Evolutionary conservation across 2,113 vertebrate genomes (phyloP).

Genomic region (Ceyx margarethae): DNA sequence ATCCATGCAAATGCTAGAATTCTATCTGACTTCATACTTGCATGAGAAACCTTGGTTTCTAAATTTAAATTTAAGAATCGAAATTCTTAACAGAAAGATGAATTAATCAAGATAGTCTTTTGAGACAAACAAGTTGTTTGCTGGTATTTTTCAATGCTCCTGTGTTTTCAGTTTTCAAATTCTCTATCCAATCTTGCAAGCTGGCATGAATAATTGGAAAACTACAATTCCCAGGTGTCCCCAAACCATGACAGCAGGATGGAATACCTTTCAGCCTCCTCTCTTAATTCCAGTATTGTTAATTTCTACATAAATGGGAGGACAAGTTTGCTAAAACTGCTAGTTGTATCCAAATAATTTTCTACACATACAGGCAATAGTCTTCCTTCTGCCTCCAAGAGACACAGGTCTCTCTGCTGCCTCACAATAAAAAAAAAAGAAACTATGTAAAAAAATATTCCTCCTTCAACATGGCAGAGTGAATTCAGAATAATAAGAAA

Average conservation of each 20-base stretch:
- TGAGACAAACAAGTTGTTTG: not conserved
- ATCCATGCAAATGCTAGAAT: not conserved
- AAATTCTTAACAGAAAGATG: not conserved
- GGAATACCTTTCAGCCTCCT: not conserved
- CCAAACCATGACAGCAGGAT: not conserved
- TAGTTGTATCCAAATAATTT: not conserved
- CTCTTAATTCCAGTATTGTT: not conserved
- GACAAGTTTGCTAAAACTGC: not conserved
- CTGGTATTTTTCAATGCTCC: not conserved
- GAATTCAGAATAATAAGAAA: not conserved
- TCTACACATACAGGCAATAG: not conserved
- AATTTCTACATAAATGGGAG: not conserved
- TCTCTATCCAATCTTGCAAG: not conserved
- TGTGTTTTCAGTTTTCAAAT: not conserved
- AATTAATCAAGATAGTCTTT: not conserved
- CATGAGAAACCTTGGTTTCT: not conserved
- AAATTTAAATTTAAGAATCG: not conserved
- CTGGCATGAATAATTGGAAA: not conserved
- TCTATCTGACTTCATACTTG: not conserved
- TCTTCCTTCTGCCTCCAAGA: not conserved
- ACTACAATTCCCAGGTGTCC: not conserved
- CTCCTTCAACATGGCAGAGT: not conserved
- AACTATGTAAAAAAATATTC: not conserved
- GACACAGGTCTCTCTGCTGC: not conserved
- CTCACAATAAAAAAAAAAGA: not conserved